phyloP scores from a whole-genome alignment of 64 coral and sea anemone genomes.

The Pocillopora damicornis region DNA sequence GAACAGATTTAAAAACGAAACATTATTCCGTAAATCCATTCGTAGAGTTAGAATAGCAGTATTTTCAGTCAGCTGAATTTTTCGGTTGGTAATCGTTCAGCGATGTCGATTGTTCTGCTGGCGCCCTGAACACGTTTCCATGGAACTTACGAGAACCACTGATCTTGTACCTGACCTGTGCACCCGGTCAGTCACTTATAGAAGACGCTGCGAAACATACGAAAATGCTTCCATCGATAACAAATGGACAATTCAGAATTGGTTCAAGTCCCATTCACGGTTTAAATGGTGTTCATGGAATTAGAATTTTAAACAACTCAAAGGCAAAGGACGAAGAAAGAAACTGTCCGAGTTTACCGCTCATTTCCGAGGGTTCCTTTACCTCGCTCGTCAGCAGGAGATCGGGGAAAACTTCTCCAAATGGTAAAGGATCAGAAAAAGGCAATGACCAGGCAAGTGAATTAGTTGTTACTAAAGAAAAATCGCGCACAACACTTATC shows the following conservation, averaged over 20 bases:
- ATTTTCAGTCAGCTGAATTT: too few relatives aligned
- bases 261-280: not conserved
- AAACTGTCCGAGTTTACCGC: conserved; percentile 45
- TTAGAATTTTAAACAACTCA: conserved; percentile 29
- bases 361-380: conserved; percentile 70
- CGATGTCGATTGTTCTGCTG: too few relatives aligned
- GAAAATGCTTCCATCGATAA: conserved; percentile 24
- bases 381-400: conserved; percentile 50
- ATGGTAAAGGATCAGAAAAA: not conserved
- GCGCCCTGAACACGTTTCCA: not conserved
- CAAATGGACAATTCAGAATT: conserved; percentile 14
- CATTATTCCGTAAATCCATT: too few relatives aligned
- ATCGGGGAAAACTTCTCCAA: conserved; percentile 23
- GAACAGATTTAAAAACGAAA: too few relatives aligned
- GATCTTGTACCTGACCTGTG: not conserved
- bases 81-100: too few relatives aligned
- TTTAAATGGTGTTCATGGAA: not conserved
- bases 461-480: too few relatives aligned
- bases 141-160: not conserved
- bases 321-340: not conserved
- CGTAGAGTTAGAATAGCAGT: too few relatives aligned
- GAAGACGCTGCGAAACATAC: too few relatives aligned
- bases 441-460: conserved; percentile 6
- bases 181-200: too few relatives aligned
- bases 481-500: too few relatives aligned